A percentile compares a stretch with the other conserved stretches of the same genome.
Evolutionary conservation across 2,797 vertebrate genomes (phyloP).

Genomic region (Gephyroberyx darwinii): DNA sequence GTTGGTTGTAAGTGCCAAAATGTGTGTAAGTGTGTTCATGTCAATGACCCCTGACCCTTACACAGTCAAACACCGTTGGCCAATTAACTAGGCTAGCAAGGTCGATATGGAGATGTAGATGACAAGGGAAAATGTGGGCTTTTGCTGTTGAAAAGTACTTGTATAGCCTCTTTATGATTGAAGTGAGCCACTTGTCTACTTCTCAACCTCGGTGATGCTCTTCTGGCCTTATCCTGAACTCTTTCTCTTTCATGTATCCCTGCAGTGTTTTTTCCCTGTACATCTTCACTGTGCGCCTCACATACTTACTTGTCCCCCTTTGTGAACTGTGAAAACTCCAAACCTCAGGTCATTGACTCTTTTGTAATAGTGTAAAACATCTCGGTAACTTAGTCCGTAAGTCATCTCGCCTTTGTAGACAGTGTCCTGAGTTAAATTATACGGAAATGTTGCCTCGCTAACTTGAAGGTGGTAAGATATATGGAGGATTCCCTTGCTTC

Average conservation of each 20-base stretch:
- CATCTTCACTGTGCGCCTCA: conserved; percentile 7
- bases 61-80: not conserved
- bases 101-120: not conserved
- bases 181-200: not conserved
- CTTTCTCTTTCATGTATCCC: not conserved
- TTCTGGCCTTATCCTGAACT: not conserved
- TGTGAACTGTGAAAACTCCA: not conserved
- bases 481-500: conserved; percentile 44
- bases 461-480: conserved; percentile 50
- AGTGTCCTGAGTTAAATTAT: conserved; percentile 68
- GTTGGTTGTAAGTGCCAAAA: conserved; percentile 19
- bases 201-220: not conserved
- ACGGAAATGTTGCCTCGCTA: conserved; percentile 41
- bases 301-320: conserved; percentile 1
- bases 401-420: conserved; percentile 45
- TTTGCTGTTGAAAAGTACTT: conserved; percentile 1
- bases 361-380: conserved; percentile 4
- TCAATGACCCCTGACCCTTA: not conserved
- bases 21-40: not conserved
- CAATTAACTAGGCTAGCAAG: not conserved
- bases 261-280: not conserved
- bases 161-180: not conserved
- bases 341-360: conserved; percentile 7
- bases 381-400: conserved; percentile 7
- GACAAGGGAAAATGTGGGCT: not conserved